Conservation (phyloP, 2,888 invertebrate species). For the Actias luna region DNA sequence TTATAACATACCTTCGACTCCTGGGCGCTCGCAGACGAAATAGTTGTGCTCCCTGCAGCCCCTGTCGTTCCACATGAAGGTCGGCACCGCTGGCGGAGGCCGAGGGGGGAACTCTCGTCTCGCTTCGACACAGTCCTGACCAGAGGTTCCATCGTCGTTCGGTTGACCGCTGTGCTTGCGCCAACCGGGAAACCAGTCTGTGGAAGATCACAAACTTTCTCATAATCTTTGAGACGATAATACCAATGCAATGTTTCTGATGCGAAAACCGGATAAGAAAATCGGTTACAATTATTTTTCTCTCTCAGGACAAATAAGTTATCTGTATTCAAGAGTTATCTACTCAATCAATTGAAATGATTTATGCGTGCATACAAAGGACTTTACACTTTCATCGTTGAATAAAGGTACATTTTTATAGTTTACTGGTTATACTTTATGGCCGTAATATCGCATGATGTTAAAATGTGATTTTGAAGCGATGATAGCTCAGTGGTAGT, state of each 20-base stretch:
- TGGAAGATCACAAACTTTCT: conserved; percentile 19
- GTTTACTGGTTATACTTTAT: too few species aligned
- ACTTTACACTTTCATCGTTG: too few species aligned
- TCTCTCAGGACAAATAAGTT: too few species aligned
- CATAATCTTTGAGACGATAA: not conserved
- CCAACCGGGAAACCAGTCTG: conserved; percentile 94
- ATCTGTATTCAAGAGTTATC: too few species aligned
- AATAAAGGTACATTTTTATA: too few species aligned
- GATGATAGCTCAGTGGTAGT: too few species aligned
- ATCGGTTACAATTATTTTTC: too few species aligned
- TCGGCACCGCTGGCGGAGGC: conserved; percentile 66
- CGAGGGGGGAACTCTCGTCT: conserved; percentile 85
- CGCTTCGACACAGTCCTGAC: conserved; percentile 91
- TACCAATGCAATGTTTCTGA: not conserved
- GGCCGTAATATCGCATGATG: too few species aligned
- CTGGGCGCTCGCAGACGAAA: conserved; percentile 88
- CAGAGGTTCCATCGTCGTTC: conserved; percentile 90
- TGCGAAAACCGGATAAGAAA: too few species aligned
- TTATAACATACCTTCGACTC: conserved; percentile 84
- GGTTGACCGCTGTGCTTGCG: conserved; percentile 87
- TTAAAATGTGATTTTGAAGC: too few species aligned
- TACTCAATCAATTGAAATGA: too few species aligned
- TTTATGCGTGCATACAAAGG: too few species aligned
- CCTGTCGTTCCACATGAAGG: conserved; percentile 92
- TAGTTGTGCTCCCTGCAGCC: conserved; percentile 88